Evolutionary conservation across 2,113 vertebrate species (phyloP).

Genomic region (Chloropsis hardwickii): DNA sequence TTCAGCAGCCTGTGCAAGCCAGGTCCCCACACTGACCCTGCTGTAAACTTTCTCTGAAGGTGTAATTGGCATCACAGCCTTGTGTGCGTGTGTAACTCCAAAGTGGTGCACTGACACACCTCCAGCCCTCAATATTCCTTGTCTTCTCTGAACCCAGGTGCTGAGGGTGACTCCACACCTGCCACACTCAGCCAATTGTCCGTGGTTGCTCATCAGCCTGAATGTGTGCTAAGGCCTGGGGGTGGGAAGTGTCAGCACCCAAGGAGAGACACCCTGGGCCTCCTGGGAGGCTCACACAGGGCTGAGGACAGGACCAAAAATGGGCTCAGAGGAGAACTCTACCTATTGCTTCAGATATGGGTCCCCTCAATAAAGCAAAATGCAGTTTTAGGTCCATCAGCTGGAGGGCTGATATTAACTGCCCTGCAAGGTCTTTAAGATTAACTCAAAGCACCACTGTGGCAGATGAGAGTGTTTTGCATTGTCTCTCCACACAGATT

Average conservation of each 20-base stretch:
- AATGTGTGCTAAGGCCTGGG: background rate
- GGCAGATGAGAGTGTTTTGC: fast-evolving
- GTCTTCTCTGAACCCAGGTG: background rate
- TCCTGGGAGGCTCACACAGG: background rate
- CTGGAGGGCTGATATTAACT: background rate
- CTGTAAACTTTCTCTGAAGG: background rate
- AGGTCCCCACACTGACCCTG: no score
- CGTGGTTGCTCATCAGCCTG: background rate
- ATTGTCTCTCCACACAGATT: background rate
- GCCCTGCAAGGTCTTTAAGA: background rate
- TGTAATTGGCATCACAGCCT: background rate
- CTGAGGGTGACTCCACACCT: background rate
- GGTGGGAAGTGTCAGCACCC: background rate
- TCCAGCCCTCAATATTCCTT: background rate
- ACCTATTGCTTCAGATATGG: background rate
- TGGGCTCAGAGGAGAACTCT: background rate
- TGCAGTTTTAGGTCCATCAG: background rate
- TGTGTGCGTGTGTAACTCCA: background rate
- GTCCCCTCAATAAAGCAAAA: background rate
- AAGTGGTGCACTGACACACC: fast-evolving
- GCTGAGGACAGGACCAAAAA: background rate
- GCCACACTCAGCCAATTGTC: background rate
- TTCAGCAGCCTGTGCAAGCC: background rate
- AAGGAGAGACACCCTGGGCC: no score
- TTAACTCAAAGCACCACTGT: background rate